A percentile compares a stretch with the other conserved stretches of the same genome.
phyloP scores from a whole-genome alignment of 2,888 invertebrate genomes.

The Teleiodes luculella region DNA sequence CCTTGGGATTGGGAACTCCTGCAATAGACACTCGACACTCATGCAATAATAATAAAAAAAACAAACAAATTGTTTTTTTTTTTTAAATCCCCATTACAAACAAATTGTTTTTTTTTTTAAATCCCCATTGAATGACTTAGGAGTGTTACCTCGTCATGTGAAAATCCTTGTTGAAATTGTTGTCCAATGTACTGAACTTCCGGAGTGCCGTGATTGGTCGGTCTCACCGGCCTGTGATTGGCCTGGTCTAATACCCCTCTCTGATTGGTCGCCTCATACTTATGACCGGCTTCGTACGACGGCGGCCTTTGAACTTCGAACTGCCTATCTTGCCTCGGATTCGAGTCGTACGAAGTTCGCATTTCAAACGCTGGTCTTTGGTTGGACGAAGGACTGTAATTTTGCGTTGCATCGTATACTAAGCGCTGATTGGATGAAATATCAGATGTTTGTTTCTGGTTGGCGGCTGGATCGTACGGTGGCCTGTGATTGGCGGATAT shows the following conservation, averaged over 20 bases:
- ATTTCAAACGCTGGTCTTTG: slow-evolving; percentile 19
- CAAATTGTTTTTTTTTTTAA: too few relatives aligned
- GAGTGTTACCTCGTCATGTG: slow-evolving; percentile 52
- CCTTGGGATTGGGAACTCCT: too few relatives aligned
- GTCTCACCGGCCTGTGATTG: slow-evolving; percentile 28
- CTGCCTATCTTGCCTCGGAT: slow-evolving; percentile 22
- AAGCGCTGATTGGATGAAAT: slow-evolving; percentile 14
- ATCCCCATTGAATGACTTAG: too few relatives aligned
- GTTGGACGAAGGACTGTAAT: slow-evolving; percentile 21
- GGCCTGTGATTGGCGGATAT: slow-evolving; percentile 27
- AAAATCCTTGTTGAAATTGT: slow-evolving; percentile 39
- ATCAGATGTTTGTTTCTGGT: slow-evolving; percentile 22
- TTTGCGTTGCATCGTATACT: slow-evolving; percentile 14
- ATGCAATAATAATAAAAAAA: too few relatives aligned
- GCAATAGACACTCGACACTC: too few relatives aligned
- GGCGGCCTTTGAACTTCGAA: slow-evolving; percentile 19
- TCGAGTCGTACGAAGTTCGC: slow-evolving; percentile 20
- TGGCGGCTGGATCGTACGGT: slow-evolving; percentile 24
- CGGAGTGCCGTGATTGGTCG: slow-evolving; percentile 36
- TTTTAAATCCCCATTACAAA: too few relatives aligned
- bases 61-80: too few relatives aligned
- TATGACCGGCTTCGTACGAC: slow-evolving; percentile 19
- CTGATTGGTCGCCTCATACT: slow-evolving; percentile 34
- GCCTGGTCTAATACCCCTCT: slow-evolving; percentile 25
- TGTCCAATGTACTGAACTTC: slow-evolving; percentile 37